Base-by-base conservation (phyloP, 2,797 vertebrate genomes). In the Sphenopsis melanotis region DNA sequence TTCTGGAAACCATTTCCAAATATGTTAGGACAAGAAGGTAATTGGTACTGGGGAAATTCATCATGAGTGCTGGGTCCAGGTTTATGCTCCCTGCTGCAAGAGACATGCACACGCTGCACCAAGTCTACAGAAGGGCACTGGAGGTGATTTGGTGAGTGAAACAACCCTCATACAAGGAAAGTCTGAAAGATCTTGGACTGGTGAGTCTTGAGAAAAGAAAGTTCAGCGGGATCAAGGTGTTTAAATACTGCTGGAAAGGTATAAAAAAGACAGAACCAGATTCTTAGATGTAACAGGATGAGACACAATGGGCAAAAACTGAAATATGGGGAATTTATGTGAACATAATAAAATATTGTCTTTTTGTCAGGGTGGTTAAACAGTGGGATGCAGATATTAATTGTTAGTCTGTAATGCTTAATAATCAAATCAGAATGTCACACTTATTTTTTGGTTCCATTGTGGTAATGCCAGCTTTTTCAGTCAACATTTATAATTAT, bases 181-280 rank as follows among this genome's bases (percentile, higher is more conserved):
- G 4, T 7, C 14, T 30, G 15, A 78, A 60, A 83, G 20, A 50
- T 21, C 20, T 78, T 41, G 32, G 16, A 12, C 6, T 3, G 2
- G 12, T 53, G 13, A 61, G 9, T 12, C 17, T n/a, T 4, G 3
- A 52, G 20, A 94, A 63, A 34, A 37, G 37, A 57, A 83, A 39
- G 6, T n/a, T 85, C 3, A n/a, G 20, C 4, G 10, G 5, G 3
- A 44, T 79, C 16, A 55, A 39, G 0, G 1, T 27, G 6, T 34
- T 15, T 53, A 47, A 66, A 63, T 37, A 59, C 6, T 34, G 5
- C 29, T 57, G 21, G 9, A 6, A 83, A 68, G 13, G 2, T 37
- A 5, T 50, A 53, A 76, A 79, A 11, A 52, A 66, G 18, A 66
- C 6, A 71, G 27, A 80, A 64, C 2, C 8, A 37, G 26, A 55